Evolutionary conservation across 2,113 vertebrate genomes (phyloP).

Genomic region (Castor canadensis): DNA sequence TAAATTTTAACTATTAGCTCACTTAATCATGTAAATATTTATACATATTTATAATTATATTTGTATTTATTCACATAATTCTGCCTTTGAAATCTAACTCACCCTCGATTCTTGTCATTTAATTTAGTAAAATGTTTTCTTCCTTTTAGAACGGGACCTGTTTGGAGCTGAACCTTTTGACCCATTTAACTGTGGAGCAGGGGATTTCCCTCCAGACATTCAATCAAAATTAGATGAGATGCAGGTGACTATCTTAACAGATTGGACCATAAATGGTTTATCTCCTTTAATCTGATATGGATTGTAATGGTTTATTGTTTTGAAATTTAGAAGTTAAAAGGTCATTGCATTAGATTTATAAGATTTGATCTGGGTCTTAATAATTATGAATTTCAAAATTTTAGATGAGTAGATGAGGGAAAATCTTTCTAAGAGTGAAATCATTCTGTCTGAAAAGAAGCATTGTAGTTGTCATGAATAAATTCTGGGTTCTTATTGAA

Average conservation of each 20-base stretch:
- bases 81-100: not conserved
- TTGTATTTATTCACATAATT: not conserved
- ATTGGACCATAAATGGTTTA: not conserved
- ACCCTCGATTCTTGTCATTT: not conserved
- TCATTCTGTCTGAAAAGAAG: slow-evolving; percentile 16
- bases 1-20: not conserved
- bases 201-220: slow-evolving; percentile 97
- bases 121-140: slow-evolving; percentile 57
- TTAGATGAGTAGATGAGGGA: not conserved
- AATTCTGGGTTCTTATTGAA: not conserved
- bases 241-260: slow-evolving; percentile 90
- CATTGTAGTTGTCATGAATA: not conserved
- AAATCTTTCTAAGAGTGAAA: slow-evolving; percentile 28
- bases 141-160: slow-evolving; percentile 93
- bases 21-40: not conserved
- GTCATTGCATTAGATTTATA: not conserved
- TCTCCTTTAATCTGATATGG: not conserved
- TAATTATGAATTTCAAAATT: slow-evolving; percentile 36
- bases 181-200: slow-evolving; percentile 96
- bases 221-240: slow-evolving; percentile 99
- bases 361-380: slow-evolving; percentile 30
- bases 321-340: slow-evolving; percentile 33
- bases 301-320: slow-evolving; percentile 34
- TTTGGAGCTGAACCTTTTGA: slow-evolving; percentile 98
- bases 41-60: not conserved